Evolutionary conservation across 2,888 invertebrate species (phyloP), one percentile per base, ranked within the genome.

Genomic region (Orchesellides sinensis): DNA sequence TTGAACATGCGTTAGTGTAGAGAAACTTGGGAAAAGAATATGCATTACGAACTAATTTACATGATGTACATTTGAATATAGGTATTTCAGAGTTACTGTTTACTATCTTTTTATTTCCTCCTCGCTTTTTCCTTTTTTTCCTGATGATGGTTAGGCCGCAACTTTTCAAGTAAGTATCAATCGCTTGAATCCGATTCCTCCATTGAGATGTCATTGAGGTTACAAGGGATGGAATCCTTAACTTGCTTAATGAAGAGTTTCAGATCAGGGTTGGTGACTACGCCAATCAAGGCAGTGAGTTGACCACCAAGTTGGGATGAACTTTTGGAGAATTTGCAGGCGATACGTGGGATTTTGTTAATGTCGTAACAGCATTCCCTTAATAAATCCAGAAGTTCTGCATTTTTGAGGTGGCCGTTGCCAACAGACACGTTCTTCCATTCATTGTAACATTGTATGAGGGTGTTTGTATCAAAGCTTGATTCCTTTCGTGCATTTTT

Each of bases 1-100:
- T 14, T 2, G 74, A 74, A 21, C 74, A 74, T 14, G 63, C 49
- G 23, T 74, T 74, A 3, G 74, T 63, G 23, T 74, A 74, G 2
- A 49, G 14, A 8, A 74, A 0, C 0, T 12, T 32, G 23, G 74
- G 74, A 12, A 74, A 32, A 8, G 17, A 40, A 40, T 40, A 72
- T 45, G 68, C 1, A 27, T 65, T 40, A 2, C 14, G 10, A 59
- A 56, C 2, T 69, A 17, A 40, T 8, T 6, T 17, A 14, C 8
- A 21, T n/a, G 47, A n/a, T 6, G n/a, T n/a, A n/a, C n/a, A n/a
- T n/a, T n/a, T n/a, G n/a, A n/a, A n/a, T n/a, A n/a, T n/a, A n/a
- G n/a, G n/a, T n/a, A n/a, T n/a, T n/a, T n/a, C n/a, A n/a, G n/a
- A n/a, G n/a, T n/a, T n/a, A n/a, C n/a, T n/a, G n/a, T n/a, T n/a